These are phyloP conservation scores for Cynaeus angustus DNA, from an alignment of 2,888 invertebrate species.

Conservation along the genomic window DNA sequence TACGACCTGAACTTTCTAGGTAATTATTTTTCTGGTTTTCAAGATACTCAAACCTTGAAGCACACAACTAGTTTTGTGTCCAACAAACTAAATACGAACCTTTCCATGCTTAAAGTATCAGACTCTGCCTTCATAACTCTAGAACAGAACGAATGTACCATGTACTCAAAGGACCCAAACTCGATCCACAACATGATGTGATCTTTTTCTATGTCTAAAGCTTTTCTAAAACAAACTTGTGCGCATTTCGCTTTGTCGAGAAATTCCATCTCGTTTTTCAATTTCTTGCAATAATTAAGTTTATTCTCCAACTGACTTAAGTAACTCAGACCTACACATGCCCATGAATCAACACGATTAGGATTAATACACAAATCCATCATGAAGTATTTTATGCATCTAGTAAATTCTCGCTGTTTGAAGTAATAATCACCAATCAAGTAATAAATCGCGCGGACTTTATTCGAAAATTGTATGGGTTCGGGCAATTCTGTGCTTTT, in stretches of 20 bases:
- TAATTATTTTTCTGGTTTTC: conserved; percentile 87
- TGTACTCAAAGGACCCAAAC: conserved; percentile 92
- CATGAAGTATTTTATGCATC: conserved; percentile 86
- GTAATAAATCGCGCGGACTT: conserved; percentile 84
- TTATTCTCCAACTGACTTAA: conserved; percentile 85
- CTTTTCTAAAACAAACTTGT: conserved; percentile 86
- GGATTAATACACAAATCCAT: conserved; percentile 89
- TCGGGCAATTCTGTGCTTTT: conserved; percentile 63
- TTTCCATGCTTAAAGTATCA: conserved; percentile 83
- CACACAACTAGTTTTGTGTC: background rate
- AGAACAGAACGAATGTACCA: conserved; percentile 92
- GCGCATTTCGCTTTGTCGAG: conserved; percentile 82
- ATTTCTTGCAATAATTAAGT: conserved; percentile 82
- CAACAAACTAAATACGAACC: conserved; percentile 61
- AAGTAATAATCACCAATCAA: conserved; percentile 95
- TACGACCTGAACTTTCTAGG: conserved; percentile 84
- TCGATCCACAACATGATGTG: conserved; percentile 91
- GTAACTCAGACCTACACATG: conserved; percentile 88
- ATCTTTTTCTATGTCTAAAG: conserved; percentile 83
- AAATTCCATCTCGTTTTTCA: conserved; percentile 77
- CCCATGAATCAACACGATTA: conserved; percentile 92
- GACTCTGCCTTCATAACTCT: conserved; percentile 88
- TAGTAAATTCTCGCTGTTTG: conserved; percentile 84
- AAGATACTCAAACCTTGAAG: conserved; percentile 77
- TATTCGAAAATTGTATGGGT: conserved; percentile 66